These are phyloP conservation scores for Chlorodrepanis virens DNA, from an alignment of 2,113 vertebrate species.

Conservation along the genomic window DNA sequence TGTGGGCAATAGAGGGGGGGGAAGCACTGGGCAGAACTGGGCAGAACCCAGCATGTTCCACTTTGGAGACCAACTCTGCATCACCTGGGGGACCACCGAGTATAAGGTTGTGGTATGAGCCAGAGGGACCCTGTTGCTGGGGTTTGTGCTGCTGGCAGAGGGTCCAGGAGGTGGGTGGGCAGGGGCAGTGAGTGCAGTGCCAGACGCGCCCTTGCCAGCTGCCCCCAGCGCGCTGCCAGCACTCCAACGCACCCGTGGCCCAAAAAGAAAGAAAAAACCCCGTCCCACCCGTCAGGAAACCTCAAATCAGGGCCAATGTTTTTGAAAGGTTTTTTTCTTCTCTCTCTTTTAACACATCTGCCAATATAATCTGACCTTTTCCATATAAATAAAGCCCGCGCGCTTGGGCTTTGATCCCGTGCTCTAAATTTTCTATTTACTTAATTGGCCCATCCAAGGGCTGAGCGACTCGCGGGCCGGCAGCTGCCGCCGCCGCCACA, in stretches of 20 bases:
- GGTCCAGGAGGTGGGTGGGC: neutral
- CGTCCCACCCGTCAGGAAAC: constrained; percentile 56
- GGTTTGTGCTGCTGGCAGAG: neutral
- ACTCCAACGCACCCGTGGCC: neutral
- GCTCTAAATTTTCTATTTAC: constrained; percentile 60
- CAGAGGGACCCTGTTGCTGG: neutral
- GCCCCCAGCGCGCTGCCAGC: neutral
- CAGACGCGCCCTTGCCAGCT: neutral
- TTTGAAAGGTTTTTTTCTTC: constrained; percentile 37
- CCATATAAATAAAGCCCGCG: constrained; percentile 56
- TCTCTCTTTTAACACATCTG: constrained; percentile 62
- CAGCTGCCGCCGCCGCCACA: constrained; percentile 26
- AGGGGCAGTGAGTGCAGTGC: neutral
- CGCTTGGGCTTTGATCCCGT: constrained; percentile 40
- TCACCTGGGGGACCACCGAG: neutral
- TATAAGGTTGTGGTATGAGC: neutral
- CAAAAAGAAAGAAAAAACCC: neutral
- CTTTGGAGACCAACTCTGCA: neutral
- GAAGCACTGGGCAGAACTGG: neutral
- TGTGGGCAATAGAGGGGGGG: rapidly evolving
- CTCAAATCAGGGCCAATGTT: constrained; percentile 67
- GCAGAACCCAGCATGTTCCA: neutral
- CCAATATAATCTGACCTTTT: constrained; percentile 70
- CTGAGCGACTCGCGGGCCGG: neutral
- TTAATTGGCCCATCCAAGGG: constrained; percentile 60